Conservation (phyloP, 2,113 vertebrate species). For the pig (Sus scrofa) region T2T-Sscrofa CM000814.6:20421501-20422000, state of each 20-base stretch:
- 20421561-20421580: neutral
- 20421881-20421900: neutral
- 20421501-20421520: slow-evolving; percentile 57
- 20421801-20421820: neutral
- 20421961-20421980: neutral
- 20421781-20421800: neutral
- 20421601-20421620: neutral
- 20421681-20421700: neutral
- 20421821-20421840: neutral
- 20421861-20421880: neutral
- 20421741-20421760: slow-evolving; percentile 33
- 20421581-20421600: neutral
- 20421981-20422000: neutral
- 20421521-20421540: slow-evolving; percentile 48
- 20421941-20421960: neutral
- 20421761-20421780: slow-evolving; percentile 14
- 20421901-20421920: neutral
- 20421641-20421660: slow-evolving; percentile 25
- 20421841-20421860: neutral
- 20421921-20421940: neutral
- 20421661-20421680: slow-evolving; percentile 1
- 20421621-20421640: neutral
- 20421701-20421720: neutral
- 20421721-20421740: neutral
- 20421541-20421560: neutral